A percentile compares a stretch with the other conserved stretches of the same genome.
These are phyloP conservation scores for Sinelater perroti DNA, from an alignment of 2,888 invertebrate species.

Conservation along the genomic window DNA sequence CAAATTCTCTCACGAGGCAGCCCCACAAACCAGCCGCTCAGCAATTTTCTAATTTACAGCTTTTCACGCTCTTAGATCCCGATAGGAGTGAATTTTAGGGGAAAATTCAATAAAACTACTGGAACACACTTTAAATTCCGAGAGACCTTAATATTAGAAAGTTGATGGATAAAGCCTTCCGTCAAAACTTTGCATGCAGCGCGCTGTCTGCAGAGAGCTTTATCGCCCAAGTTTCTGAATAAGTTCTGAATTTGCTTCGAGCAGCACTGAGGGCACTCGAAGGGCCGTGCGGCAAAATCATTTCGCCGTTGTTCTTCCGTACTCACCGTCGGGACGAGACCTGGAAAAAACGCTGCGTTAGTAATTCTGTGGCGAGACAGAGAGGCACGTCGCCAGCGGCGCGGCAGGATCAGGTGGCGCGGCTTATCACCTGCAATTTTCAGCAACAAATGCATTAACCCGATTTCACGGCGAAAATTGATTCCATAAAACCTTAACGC, in stretches of 20 bases:
- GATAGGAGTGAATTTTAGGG: not conserved
- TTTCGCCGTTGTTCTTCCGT: too few species aligned
- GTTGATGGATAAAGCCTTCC: slow-evolving; percentile 27
- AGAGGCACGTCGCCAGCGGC: too few species aligned
- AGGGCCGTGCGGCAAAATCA: not conserved
- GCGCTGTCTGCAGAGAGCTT: slow-evolving; percentile 25
- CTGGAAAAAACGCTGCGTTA: too few species aligned
- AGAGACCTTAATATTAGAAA: slow-evolving; percentile 24
- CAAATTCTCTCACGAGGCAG: too few species aligned
- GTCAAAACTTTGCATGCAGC: slow-evolving; percentile 29
- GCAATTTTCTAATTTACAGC: not conserved
- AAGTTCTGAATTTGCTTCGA: slow-evolving; percentile 23
- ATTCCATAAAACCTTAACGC: slow-evolving; percentile 35
- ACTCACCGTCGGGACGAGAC: too few species aligned
- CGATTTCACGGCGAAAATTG: slow-evolving; percentile 27
- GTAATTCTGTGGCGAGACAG: too few species aligned
- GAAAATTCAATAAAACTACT: slow-evolving; percentile 27
- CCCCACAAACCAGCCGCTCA: too few species aligned
- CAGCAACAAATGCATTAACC: slow-evolving; percentile 29
- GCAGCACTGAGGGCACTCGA: slow-evolving; percentile 3
- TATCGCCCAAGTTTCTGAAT: slow-evolving; percentile 28
- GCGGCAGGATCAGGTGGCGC: too few species aligned
- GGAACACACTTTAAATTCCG: slow-evolving; percentile 25
- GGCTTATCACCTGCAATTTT: not conserved
- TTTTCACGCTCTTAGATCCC: slow-evolving; percentile 6